Percentiles rank a stretch among this genome's conserved stretches.
Conservation (phyloP, 2,888 invertebrate species). For the Rotaria macrura region DNA sequence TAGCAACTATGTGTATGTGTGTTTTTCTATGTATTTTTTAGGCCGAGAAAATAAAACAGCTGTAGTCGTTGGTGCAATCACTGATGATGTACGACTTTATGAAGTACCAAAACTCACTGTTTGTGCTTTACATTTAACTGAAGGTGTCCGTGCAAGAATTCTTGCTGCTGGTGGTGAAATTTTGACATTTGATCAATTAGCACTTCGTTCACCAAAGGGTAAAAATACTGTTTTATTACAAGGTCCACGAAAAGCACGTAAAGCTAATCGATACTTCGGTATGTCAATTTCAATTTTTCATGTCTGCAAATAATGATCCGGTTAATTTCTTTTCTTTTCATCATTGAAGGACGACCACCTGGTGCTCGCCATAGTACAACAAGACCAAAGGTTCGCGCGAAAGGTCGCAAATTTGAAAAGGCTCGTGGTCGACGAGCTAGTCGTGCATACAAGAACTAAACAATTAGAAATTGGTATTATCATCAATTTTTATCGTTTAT, state of each 20-base stretch:
- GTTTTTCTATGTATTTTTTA: neutral
- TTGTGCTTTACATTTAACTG: constrained; percentile 83
- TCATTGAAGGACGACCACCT: neutral
- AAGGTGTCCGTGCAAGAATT: constrained; percentile 85
- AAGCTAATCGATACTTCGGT: constrained; percentile 91
- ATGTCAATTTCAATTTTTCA: constrained; percentile 53
- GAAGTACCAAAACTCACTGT: constrained; percentile 71
- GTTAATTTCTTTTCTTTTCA: neutral
- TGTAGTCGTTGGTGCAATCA: constrained; percentile 85
- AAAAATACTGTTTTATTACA: constrained; percentile 52
- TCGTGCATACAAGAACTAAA: constrained; percentile 34
- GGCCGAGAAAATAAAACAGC: constrained; percentile 58
- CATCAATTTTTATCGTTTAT: neutral
- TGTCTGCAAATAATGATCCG: too few relatives aligned
- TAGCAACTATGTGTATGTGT: too few relatives aligned
- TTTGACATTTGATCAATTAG: constrained; percentile 92
- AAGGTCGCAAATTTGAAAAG: constrained; percentile 85
- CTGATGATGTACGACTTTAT: constrained; percentile 82
- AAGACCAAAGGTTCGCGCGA: constrained; percentile 78
- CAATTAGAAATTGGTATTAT: neutral
- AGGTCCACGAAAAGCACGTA: constrained; percentile 80
- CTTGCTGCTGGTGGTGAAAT: constrained; percentile 79
- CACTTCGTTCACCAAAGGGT: constrained; percentile 80
- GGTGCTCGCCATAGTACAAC: neutral
- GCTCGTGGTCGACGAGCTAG: constrained; percentile 33